Base-by-base conservation (phyloP, 2,113 vertebrate species). In the Ceuthmochares aereus region DNA sequence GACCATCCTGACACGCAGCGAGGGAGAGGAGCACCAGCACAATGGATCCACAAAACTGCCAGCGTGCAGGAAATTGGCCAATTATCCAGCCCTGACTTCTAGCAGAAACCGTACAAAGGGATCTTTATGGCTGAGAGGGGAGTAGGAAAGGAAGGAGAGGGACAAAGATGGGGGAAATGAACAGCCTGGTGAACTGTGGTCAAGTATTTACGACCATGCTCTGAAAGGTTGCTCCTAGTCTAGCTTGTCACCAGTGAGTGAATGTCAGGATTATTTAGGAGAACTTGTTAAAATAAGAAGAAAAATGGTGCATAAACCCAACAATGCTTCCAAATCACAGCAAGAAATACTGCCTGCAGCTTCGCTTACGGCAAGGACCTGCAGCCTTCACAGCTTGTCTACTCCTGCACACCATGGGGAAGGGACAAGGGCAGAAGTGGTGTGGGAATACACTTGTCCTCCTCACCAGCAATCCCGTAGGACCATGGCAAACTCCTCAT, bases 41-140 rank as follows among this genome's bases (percentile, higher is more conserved):
- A 69, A 12, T 10, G 59, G 45, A 58, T 17, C 75, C 95, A 94
- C 84, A 55, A 37, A 89, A 63, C 32, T 56, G 63, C 47, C 67
- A 23, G 55, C 17, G 1, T 29, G 72, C 75, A 94, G 83, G 85
- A 93, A 96, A 95, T 34, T 45, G 83, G 75, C 68, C 79, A 84
- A 60, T 93, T 92, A 90, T 22, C 76, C 92, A 59, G 47, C 47
- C 21, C 52, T 58, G 90, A 34, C 68, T 88, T 66, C 40, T 17
- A 81, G 56, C 76, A 88, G 55, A 59, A 72, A 52, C 66, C 3
- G 4, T 76, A 84, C 68, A 93, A 96, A 95, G 56, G 90, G 68
- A 93, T 74, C 83, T 84, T 86, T 86, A 88, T 86, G 76, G 64
- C n/a, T 25, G 76, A 88, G 87, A 74, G 83, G 90, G 59, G 45